These are phyloP conservation scores for Macrophya alboannulata DNA, from an alignment of 2,888 invertebrate genomes.

Conservation along the genomic window DNA sequence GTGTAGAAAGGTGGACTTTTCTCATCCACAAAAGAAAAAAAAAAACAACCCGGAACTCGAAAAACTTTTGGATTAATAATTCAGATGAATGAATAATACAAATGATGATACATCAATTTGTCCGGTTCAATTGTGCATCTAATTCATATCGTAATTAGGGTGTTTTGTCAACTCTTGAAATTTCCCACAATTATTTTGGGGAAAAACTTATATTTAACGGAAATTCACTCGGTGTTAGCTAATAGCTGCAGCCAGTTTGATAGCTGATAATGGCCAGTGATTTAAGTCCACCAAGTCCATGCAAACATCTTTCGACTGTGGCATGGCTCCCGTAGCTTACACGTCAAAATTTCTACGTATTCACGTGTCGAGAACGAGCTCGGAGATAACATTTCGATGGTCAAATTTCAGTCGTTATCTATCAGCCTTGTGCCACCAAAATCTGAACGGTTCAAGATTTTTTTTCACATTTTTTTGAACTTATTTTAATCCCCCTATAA, in stretches of 20 bases:
- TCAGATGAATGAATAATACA: neutral
- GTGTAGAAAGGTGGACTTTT: constrained; percentile 13
- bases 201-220: neutral
- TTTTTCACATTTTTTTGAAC: neutral
- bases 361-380: neutral
- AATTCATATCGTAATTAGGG: neutral
- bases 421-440: neutral
- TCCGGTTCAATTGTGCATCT: no score
- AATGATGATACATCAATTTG: no score
- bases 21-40: neutral
- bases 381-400: neutral
- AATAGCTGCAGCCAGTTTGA: constrained; percentile 1
- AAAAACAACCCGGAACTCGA: neutral
- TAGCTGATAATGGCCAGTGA: neutral
- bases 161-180: neutral
- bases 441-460: neutral
- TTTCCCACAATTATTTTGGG: neutral
- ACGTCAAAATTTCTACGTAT: neutral
- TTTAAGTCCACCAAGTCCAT: constrained; percentile 41
- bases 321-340: neutral
- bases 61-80: neutral
- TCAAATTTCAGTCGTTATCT: constrained; percentile 39
- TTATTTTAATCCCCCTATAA: neutral
- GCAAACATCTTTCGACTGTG: constrained; percentile 12
- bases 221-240: constrained; percentile 4